Evolutionary conservation across 2,797 vertebrate genomes (phyloP), one percentile per base, ranked within the genome.

Genomic region (Pangasius larnaudii): DNA sequence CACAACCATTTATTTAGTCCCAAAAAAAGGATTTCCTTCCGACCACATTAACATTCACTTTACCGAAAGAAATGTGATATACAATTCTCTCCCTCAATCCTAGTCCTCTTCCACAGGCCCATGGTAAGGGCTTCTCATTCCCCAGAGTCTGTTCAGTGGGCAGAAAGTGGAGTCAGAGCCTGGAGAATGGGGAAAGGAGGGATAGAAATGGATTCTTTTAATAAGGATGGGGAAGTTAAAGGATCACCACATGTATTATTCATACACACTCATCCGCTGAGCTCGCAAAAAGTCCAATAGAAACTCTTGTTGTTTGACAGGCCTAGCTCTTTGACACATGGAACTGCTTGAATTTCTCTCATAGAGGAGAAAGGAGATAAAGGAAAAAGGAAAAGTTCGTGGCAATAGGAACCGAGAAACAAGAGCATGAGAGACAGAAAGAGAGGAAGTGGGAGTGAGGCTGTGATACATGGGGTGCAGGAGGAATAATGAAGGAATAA

Each of bases 231-330:
- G 94, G 93, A 94, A 94, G 94, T 95, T 95, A 93, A 96, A 96
- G 95, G 93, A 94, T 92, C 91, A 79, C 79, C 81, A 84, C 11
- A 96, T 96, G 95, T 96, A 95, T 96, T 96, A 96, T 96, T 96
- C 96, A 96, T 95, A 18, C 58, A 22, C 63, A 85, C 93, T 92
- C 94, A 95, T 94, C 95, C 94, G 91, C 92, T 91, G 94, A 95
- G 95, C 95, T 94, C 93, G 80, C 94, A 95, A 93, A 94, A 95
- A 78, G 95, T 95, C 94, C 94, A 93, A 96, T 94, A 91, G 95
- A 92, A 87, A 92, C 92, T 84, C 91, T 93, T 92, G 95, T 96
- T 95, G 95, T 96, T 94, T 95, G 94, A 94, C 93, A 94, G 94
- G 93, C 93, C 93, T 89, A 69, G 89, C 91, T 93, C 92, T 95